Evolutionary conservation across 53 echinoderm and acorn worm species (phyloP).

Genomic region (Actinopyga echinites): DNA sequence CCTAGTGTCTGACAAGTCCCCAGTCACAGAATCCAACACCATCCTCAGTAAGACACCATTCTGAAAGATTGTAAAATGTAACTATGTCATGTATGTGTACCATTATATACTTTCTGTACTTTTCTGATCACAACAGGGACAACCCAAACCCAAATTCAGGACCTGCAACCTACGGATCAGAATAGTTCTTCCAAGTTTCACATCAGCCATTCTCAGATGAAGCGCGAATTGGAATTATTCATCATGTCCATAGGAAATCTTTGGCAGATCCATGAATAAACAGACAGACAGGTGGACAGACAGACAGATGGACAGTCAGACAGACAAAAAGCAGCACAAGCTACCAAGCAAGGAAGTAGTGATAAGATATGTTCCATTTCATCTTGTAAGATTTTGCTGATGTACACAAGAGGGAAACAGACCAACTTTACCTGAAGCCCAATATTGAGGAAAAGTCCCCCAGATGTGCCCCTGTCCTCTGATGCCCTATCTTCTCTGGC

Average conservation of each 20-base stretch:
- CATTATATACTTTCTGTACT: too few relatives aligned
- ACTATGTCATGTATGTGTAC: neutral
- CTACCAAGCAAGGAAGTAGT: too few relatives aligned
- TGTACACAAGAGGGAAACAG: neutral
- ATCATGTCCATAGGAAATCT: constrained; percentile 49
- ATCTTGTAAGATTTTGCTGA: neutral
- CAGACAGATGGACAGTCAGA: neutral
- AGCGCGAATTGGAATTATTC: constrained; percentile 65
- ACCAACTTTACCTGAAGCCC: constrained; percentile 78
- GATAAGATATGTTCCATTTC: neutral
- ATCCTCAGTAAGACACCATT: constrained; percentile 98
- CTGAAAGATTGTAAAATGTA: constrained; percentile 47
- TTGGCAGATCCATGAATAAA: too few relatives aligned
- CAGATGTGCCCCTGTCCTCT: constrained; percentile 73
- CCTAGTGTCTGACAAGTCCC: constrained; percentile 96
- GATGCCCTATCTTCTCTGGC: constrained; percentile 71
- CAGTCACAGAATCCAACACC: constrained; percentile 94
- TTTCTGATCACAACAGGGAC: too few relatives aligned
- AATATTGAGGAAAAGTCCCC: constrained; percentile 94
- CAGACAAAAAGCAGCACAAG: neutral
- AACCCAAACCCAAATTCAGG: too few relatives aligned
- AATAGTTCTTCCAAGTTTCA: constrained; percentile 9
- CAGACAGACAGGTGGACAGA: too few relatives aligned
- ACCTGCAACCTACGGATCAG: neutral
- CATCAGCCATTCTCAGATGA: constrained; percentile 52